These are phyloP conservation scores for Araneus ventricosus DNA, from an alignment of 1,140 invertebrate genomes.

Conservation along the genomic window DNA sequence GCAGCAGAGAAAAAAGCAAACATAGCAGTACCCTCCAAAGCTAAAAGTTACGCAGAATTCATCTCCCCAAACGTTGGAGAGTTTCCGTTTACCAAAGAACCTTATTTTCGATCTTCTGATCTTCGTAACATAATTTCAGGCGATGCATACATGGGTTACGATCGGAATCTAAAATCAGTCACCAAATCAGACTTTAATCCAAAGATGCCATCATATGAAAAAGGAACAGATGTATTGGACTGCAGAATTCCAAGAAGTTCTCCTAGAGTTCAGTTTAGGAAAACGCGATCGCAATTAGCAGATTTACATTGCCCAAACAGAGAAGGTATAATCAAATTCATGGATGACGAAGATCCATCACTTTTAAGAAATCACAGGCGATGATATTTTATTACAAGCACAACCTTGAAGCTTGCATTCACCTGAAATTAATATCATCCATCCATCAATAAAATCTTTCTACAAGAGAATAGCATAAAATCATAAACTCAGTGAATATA, in stretches of 20 bases:
- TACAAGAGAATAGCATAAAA: too few species aligned
- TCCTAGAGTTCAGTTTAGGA: background rate
- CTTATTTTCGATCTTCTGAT: background rate
- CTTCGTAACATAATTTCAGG: background rate
- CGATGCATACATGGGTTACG: background rate
- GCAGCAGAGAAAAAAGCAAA: background rate
- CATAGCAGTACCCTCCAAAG: background rate
- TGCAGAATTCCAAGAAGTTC: background rate
- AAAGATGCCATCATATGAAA: background rate
- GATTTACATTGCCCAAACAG: background rate
- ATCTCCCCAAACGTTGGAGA: background rate
- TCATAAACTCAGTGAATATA: too few species aligned
- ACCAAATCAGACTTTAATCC: background rate
- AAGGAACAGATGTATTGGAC: background rate
- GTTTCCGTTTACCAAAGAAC: conserved; percentile 2
- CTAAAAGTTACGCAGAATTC: background rate
- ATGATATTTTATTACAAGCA: background rate
- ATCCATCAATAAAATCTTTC: too few species aligned
- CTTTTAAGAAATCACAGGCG: background rate
- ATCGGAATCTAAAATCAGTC: background rate
- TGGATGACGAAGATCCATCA: background rate
- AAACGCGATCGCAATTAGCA: background rate
- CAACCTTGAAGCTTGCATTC: too few species aligned
- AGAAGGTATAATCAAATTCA: background rate
- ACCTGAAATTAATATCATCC: too few species aligned